phyloP scores from a whole-genome alignment of 2,888 invertebrate genomes.

The Luperina nickerlii region DNA sequence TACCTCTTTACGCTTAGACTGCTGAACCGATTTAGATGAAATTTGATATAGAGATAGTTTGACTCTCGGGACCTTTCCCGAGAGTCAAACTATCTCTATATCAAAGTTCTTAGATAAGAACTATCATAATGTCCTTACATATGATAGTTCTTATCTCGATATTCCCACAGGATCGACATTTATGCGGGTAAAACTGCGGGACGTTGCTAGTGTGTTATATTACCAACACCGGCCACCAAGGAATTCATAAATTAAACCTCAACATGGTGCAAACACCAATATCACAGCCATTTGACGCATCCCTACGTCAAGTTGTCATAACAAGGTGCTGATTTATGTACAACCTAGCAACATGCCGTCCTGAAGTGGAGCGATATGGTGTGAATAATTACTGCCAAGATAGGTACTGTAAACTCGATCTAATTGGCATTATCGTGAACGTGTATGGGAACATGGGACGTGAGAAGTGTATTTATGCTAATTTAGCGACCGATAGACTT shows the following conservation, averaged over 20 bases:
- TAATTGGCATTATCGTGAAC: conserved; percentile 28
- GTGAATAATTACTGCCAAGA: conserved; percentile 51
- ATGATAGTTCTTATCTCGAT: too few species aligned
- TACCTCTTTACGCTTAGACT: too few species aligned
- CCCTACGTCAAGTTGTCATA: conserved; percentile 9
- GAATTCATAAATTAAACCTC: background rate
- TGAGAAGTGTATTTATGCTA: conserved; percentile 9
- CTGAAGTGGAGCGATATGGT: conserved; percentile 31
- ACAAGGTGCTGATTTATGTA: conserved; percentile 36
- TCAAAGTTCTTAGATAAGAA: too few species aligned
- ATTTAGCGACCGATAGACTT: conserved; percentile 9
- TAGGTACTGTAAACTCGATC: conserved; percentile 38
- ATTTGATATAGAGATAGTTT: too few species aligned
- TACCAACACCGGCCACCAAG: background rate
- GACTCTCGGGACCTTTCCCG: too few species aligned
- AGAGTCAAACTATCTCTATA: too few species aligned
- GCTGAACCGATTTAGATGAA: too few species aligned
- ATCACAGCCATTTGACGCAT: background rate
- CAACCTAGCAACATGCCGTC: conserved; percentile 6
- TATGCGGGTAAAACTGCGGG: too few species aligned
- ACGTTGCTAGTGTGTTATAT: too few species aligned
- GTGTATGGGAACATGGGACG: background rate
- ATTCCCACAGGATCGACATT: too few species aligned
- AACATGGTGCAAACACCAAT: background rate
- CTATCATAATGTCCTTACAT: too few species aligned